Evolutionary conservation across 2,113 vertebrate species (phyloP).

Genomic region (Atrichornis clamosus): DNA sequence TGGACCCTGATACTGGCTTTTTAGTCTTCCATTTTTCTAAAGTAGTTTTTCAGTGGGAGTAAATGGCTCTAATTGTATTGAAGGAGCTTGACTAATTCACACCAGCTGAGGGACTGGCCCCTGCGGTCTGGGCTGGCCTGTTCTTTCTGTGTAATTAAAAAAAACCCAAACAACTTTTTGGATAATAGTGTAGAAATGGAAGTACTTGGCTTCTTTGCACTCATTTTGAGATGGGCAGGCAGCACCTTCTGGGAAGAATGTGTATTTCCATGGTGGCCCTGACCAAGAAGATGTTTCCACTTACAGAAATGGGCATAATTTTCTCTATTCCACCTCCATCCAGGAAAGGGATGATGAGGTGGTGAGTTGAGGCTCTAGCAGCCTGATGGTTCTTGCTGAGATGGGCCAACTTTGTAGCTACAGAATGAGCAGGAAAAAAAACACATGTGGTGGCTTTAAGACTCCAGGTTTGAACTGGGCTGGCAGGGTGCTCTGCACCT

Average conservation of each 20-base stretch:
- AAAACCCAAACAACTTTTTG: neutral
- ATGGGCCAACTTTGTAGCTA: neutral
- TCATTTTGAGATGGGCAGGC: neutral
- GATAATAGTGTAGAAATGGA: neutral
- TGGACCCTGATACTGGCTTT: conserved; percentile 15
- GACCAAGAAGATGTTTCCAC: neutral
- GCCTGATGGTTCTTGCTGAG: neutral
- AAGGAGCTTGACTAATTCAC: conserved; percentile 52
- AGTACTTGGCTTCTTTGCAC: neutral
- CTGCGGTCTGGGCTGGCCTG: conserved; percentile 36
- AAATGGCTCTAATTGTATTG: conserved; percentile 42
- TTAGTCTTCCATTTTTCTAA: conserved; percentile 24
- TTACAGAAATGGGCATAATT: neutral
- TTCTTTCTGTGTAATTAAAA: neutral
- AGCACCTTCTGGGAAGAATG: neutral
- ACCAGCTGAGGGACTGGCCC: conserved; percentile 49
- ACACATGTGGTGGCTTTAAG: neutral
- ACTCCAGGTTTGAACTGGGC: neutral
- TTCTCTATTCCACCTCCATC: neutral
- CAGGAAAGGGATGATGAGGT: neutral
- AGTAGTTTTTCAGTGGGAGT: conserved; percentile 38
- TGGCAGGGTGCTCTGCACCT: neutral
- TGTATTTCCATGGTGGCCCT: neutral
- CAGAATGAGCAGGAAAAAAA: neutral
- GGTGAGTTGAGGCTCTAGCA: neutral